Base-by-base conservation (phyloP, 2,797 vertebrate species). In the Odontamblyopus rebecca region DNA sequence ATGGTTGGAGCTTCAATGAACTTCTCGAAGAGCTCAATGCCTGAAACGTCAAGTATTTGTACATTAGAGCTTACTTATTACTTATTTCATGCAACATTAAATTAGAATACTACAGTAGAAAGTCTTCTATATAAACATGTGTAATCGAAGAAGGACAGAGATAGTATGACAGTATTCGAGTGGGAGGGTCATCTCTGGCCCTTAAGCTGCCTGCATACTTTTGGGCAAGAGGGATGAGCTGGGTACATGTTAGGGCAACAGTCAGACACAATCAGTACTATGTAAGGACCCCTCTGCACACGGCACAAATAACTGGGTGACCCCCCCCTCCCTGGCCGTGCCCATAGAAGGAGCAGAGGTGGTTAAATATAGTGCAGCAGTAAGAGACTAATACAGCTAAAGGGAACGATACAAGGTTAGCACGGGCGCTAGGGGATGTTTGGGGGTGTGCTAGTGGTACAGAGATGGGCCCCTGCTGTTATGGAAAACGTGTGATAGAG, bases 331-430 rank as follows among this genome's bases (percentile, higher is more conserved):
- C 90, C 91, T 88, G 87, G 90, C 90, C 76, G 72, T 91, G 86
- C 75, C 90, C 70, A 29, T 93, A 92, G 93, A 94, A 94, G 82
- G 82, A 79, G 90, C 91, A 85, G 71, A 75, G 85, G 38, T 67
- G 81, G 93, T 92, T 94, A 94, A 94, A 94, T 94, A 94, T 95
- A 95, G 93, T 86, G 77, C 81, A 74, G 63, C 61, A 68, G 69
- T 85, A 85, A 88, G 6, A 66, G 69, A 81, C 74, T 35, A 51
- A 82, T 72, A 13, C 70, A 73, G 74, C 66, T 68, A 78, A 41
- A 27, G 69, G 66, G 73, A 84, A 74, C 77, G 60, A 68, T 65
- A 65, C 70, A 44, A 64, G 73, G 67, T 71, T 72, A 68, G 19
- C 7, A 67, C 54, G 32, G 48, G 29, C 29, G 2, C 56, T 12